Evolutionary conservation across 2,113 vertebrate species (phyloP), one percentile per base, ranked within the genome.

Genomic region (Chlorodrepanis virens): DNA sequence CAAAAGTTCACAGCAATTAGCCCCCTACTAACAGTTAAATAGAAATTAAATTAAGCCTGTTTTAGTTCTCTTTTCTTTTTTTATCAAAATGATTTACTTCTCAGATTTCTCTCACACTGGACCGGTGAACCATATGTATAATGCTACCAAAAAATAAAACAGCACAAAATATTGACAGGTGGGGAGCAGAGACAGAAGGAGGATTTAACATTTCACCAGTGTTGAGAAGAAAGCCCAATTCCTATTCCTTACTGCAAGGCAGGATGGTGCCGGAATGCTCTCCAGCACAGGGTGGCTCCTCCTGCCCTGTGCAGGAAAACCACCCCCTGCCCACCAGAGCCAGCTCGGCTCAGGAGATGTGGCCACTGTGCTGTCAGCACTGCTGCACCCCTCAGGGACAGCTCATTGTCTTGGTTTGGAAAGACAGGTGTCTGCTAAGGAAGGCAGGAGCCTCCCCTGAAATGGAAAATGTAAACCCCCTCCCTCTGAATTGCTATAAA

Each of bases 1-100:
- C 60, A n/a, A 33, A 80, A 81, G 68, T 88, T 89, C 87, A 94
- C 33, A 53, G 70, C 82, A 92, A 92, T 97, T 94, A 90, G 42
- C 44, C 67, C 54, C 37, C 70, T 83, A 74, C 59, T 69, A 95
- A 52, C 19, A 75, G 50, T 50, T 74, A 70, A 74, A 29, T 4
- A 83, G 78, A 86, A 93, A 92, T 92, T 54, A 44, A 4, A 80
- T 71, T 15, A 67, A 67, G 82, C 47, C 35, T 21, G 24, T 37
- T 93, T 86, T 28, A n/a, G 35, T 54, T 76, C 33, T 42, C 83
- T 40, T 74, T 14, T 35, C 35, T 35, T 35, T 52, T 87, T 94
- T 69, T 37, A 77, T 83, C 25, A 87, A 47, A 88, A 88, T 17
- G 4, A 53, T 52, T 10, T 23, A 23, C 44, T 70, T 65, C 59